Base-by-base conservation (phyloP, 2,888 invertebrate species). In the Drosophila dives region DNA sequence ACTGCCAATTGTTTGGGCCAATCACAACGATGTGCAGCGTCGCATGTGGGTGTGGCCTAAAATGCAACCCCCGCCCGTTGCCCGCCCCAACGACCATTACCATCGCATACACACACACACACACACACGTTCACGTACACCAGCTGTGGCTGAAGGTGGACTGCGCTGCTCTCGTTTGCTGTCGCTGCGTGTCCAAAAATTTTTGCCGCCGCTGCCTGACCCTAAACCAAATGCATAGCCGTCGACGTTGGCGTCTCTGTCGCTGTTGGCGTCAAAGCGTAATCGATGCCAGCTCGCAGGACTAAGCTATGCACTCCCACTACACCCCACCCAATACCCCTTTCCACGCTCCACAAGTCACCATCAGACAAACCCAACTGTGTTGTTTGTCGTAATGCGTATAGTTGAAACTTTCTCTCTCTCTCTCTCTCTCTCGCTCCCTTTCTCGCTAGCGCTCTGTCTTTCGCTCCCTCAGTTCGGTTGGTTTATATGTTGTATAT, bases 11-110 rank as follows among this genome's bases (percentile, higher is more conserved):
- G 88, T 86, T 86, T 90, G 86, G 91, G 91, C 91, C 91, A 91
- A 91, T 91, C 90, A 91, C 90, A 90, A 85, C 85, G 80, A 83
- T 80, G 89, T 89, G 89, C 89, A 90, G 84, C 89, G 89, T 84
- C 90, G 90, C 90, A 89, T 87, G 91, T 89, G 89, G 91, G 91
- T 91, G 91, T 92, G 92, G 92, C 92, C 90, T 91, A 91, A 85
- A 88, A 85, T 92, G 92, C 91, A 91, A 91, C 91, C 92, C 91
- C 91, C 87, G 80, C 79, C 75, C 72, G 75, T 69, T 70, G 61
- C 81, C 68, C 64, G 71, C 54, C 59, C 66, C 54, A 45, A 45
- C 45, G 20, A 8, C 45, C 45, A 45, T 45, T 45, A 15, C 23
- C 45, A 23, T 63, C 50, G 51, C 65, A 48, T 26, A 12, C 49